phyloP scores from a whole-genome alignment of 1,140 invertebrate species.

The Phocides pigmalion region DNA sequence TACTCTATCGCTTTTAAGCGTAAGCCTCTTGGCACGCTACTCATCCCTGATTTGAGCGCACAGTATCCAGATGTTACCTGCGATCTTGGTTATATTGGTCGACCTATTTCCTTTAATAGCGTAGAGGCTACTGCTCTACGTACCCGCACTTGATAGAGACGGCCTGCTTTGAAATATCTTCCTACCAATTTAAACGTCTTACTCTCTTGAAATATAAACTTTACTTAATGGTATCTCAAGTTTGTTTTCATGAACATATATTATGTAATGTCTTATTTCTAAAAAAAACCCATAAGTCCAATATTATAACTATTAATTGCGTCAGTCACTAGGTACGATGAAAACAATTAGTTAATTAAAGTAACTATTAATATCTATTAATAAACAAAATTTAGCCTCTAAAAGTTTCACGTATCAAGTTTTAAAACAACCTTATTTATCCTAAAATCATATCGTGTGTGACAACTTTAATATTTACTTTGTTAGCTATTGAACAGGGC shows the following conservation, averaged over 20 bases:
- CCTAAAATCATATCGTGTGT: no score
- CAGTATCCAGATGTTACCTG: constrained; percentile 26
- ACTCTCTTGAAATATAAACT: background rate
- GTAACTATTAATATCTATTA: no score
- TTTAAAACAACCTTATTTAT: no score
- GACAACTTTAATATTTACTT: no score
- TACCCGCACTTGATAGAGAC: background rate
- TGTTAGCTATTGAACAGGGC: no score
- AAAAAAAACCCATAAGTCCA: background rate
- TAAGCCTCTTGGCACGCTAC: constrained; percentile 26
- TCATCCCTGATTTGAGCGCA: constrained; percentile 30
- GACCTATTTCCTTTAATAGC: constrained; percentile 28
- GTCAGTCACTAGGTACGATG: no score
- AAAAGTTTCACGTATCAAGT: no score
- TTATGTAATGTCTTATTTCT: no score
- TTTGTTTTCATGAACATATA: background rate
- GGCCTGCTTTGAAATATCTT: constrained; percentile 10
- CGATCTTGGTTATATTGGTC: constrained; percentile 16
- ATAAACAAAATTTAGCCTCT: no score
- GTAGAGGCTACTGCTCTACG: constrained; percentile 9
- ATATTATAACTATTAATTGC: no score
- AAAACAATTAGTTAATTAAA: no score
- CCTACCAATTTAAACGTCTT: background rate
- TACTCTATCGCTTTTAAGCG: background rate
- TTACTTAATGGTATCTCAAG: background rate